Conservation (phyloP, 92 coral and sea anemone species). For the Virgularia gustaviana region DNA sequence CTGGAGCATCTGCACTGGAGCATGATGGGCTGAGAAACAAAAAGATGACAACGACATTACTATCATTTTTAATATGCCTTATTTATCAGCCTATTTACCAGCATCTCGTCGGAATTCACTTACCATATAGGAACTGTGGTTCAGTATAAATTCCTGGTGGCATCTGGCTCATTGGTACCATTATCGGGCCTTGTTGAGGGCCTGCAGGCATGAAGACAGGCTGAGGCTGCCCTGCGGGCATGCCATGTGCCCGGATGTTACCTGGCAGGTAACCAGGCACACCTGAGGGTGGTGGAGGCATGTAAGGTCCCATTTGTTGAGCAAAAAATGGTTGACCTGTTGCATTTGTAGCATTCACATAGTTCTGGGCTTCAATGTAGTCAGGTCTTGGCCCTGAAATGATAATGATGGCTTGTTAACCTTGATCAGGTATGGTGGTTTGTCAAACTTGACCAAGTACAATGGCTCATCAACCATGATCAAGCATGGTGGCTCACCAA, state of each 20-base stretch:
- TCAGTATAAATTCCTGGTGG: slow-evolving; percentile 8
- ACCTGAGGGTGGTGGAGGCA: slow-evolving; percentile 8
- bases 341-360: slow-evolving; percentile 21
- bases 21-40: neutral
- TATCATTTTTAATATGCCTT: neutral
- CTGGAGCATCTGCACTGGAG: slow-evolving; percentile 13
- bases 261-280: neutral
- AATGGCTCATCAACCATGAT: no score
- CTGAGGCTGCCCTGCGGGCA: slow-evolving; percentile 23
- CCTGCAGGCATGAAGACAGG: slow-evolving; percentile 13
- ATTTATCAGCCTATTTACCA: neutral
- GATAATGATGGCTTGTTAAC: no score
- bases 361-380: neutral
- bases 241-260: slow-evolving; percentile 8
- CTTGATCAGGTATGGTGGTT: no score
- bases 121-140: slow-evolving; percentile 10
- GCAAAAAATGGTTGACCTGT: slow-evolving; percentile 34
- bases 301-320: neutral
- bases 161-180: slow-evolving; percentile 18
- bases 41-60: neutral
- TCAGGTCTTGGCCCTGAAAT: neutral
- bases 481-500: no score
- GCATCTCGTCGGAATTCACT: neutral
- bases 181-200: slow-evolving; percentile 1
- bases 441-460: no score